These are phyloP conservation scores for Psilopogon haemacephalus DNA, from an alignment of 2,113 vertebrate genomes.

Conservation along the genomic window DNA sequence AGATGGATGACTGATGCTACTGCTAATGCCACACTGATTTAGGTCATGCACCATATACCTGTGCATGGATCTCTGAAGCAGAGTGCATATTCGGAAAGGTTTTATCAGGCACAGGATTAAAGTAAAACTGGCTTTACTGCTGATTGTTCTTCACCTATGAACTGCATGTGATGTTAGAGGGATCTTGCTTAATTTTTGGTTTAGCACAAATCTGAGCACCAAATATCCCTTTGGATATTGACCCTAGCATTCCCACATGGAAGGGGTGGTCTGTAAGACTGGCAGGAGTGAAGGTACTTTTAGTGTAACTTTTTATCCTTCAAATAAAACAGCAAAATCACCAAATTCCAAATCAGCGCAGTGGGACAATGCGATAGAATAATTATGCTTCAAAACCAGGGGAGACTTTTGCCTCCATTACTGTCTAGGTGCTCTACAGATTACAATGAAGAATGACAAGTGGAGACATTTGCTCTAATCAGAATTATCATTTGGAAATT, in stretches of 20 bases:
- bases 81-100: neutral
- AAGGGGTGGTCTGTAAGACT: neutral
- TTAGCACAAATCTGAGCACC: neutral
- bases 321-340: neutral
- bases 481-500: neutral
- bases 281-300: neutral
- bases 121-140: neutral
- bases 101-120: neutral
- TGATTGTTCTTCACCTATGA: neutral
- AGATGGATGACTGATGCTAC: neutral
- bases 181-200: neutral
- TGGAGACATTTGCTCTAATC: neutral
- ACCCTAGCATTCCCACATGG: too few relatives aligned
- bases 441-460: neutral
- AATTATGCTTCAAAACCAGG: neutral
- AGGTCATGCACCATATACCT: rapidly evolving
- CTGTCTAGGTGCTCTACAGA: neutral
- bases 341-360: neutral
- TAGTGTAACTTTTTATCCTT: neutral
- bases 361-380: neutral
- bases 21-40: neutral
- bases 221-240: neutral
- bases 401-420: neutral
- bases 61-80: neutral
- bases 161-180: rapidly evolving